Percentiles rank a stretch among this genome's conserved stretches.
Evolutionary conservation across 1,140 invertebrate genomes (phyloP).

Genomic region (Pararge aegeria): DNA sequence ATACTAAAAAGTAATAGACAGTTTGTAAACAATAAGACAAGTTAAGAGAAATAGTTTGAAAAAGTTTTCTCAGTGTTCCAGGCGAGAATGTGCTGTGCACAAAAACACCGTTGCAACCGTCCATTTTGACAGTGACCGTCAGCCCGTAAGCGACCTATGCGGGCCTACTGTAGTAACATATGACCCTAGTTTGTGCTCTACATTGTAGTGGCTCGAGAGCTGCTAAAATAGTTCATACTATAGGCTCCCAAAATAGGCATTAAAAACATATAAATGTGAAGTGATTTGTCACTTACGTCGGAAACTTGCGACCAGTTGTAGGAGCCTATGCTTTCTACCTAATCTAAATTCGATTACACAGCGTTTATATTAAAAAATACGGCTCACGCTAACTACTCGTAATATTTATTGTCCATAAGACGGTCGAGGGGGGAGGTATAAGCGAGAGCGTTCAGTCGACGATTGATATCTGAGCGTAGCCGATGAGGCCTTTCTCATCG

Average conservation of each 20-base stretch:
- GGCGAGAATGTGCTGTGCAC: too few relatives aligned
- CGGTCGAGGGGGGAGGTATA: constrained; percentile 13
- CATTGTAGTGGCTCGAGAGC: constrained; percentile 2
- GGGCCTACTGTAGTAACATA: neutral
- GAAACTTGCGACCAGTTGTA: neutral
- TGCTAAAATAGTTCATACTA: neutral
- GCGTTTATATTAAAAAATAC: constrained; percentile 21
- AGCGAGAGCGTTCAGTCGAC: constrained; percentile 88
- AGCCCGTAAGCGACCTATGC: neutral
- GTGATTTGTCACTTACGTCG: neutral
- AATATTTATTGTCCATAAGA: constrained; percentile 33
- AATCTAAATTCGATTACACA: constrained; percentile 29
- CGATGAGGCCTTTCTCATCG: constrained; percentile 96
- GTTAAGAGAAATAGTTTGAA: too few relatives aligned
- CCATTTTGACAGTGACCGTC: neutral
- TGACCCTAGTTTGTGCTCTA: constrained; percentile 8
- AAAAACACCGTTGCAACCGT: neutral
- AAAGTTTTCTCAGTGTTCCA: too few relatives aligned
- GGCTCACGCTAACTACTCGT: constrained; percentile 25
- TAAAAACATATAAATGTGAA: neutral
- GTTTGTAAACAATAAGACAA: too few relatives aligned
- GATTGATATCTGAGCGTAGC: constrained; percentile 97
- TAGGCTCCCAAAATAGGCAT: neutral
- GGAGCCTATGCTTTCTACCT: constrained; percentile 6
- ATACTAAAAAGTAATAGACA: too few relatives aligned